Base-by-base conservation (phyloP, 2,797 vertebrate species). In the Schizothorax lantsangensis region DNA sequence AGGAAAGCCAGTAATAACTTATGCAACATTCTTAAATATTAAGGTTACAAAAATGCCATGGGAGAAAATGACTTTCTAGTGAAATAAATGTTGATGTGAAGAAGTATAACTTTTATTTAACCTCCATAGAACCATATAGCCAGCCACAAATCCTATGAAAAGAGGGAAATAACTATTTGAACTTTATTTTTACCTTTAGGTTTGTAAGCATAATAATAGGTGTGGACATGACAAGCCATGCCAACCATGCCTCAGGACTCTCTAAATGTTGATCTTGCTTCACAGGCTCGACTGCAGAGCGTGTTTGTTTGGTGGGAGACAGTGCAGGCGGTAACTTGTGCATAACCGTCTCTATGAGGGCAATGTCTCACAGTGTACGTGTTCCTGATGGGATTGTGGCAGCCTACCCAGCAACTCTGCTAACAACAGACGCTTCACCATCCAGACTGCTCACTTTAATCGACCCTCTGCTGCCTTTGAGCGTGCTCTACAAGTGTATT, bases 251-350 rank as follows among this genome's bases (percentile, higher is more conserved):
- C 45, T 33, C 47, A 21, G 38, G 26, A 26, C 43, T 21, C 0
- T 33, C 6, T 64, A 45, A 82, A 68, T 73, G 2, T 26, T 3
- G 0, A 59, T 47, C 30, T 33, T 17, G 10, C 6, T 62, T 79
- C 33, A 19, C 88, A 96, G 95, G 96, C 59, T 95, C 95, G 36
- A 96, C 95, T 0, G 95, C 93, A 1, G 93, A 96, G 75, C 93
- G 94, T 0, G 92, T 96, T 2, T 96, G 95, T 88, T 90, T 96
- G 91, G 95, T 94, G 0, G 96, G 96, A 0, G 96, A 96, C 94
- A 96, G 96, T 45, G 96, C 96, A 0, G 96, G 96, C 8, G 96
- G 96, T 14, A 96, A 96, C 90, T 94, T 96, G 75, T 95, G 95
- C 90, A 94, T 96, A 91, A 95, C 95, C 0, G 95, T 96, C 54